Base-by-base conservation (phyloP, 2,888 invertebrate genomes). In the Melanotus villosus region DNA sequence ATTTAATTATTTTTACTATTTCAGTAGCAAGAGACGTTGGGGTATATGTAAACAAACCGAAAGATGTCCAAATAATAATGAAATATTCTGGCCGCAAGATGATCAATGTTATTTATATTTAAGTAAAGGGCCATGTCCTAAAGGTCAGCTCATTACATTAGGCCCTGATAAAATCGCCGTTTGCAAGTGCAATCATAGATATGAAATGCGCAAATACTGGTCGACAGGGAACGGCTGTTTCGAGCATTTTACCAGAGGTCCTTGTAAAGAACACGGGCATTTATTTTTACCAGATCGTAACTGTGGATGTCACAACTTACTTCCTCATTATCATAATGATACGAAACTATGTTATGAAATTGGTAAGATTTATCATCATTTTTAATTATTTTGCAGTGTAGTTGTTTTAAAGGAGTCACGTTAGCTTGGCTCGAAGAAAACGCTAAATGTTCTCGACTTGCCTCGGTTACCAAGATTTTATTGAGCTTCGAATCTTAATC, bases 201-300 rank as follows among this genome's bases (percentile, higher is more conserved):
- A 78, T 54, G 69, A 84, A 83, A 71, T 65, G 18, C 80, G 84
- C 18, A 90, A 90, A 79, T 90, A 87, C 78, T 92, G 90, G 88
- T 79, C 87, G 0, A 83, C 84, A 1, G 87, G 83, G 5, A 88
- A 90, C n/a, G 89, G 91, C 0, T 95, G 95, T 80, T 92, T 93
- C 81, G 91, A 93, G 74, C 93, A 93, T 80, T 94, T 91, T 82
- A 92, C 93, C 0, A 87, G 88, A 73, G 95, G 95, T 0, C 95
- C 95, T 0, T 95, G 95, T 79, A 89, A 89, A 65, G 90, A 90
- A 73, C 87, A 87, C 5, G 95, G 95, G 0, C 90, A 92, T 81
- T 84, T 95, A 62, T 95, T 94, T 84, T 84, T 95, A 57, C 94
- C 94, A 0, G 91, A 91, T 9, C 88, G 88, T 12, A 87, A 84